phyloP scores from a whole-genome alignment of 2,797 vertebrate genomes.

The Choloepus didactylus region DNA sequence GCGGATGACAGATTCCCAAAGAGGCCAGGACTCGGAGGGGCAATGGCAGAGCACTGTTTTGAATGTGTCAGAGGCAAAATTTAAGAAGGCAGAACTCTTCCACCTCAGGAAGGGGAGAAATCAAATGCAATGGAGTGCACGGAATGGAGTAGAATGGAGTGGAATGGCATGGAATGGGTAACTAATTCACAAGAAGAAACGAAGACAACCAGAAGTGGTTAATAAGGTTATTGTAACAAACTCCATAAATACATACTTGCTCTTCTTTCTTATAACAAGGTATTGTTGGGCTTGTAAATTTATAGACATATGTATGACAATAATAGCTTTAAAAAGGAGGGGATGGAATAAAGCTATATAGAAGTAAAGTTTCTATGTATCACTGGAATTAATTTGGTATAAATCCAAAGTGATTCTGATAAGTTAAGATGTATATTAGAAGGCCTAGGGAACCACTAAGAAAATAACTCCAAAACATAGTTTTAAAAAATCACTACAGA shows the following conservation, averaged over 20 bases:
- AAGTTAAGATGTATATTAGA: not conserved
- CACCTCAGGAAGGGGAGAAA: not conserved
- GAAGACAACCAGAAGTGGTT: not conserved
- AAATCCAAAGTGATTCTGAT: not conserved
- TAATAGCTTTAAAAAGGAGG: not conserved
- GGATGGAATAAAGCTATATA: not conserved
- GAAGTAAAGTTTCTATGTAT: not conserved
- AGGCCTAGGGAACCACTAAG: not conserved
- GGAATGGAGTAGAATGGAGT: not conserved
- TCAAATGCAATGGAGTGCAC: not conserved
- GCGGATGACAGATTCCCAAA: not conserved
- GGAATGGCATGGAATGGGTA: not conserved
- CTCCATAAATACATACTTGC: not conserved
- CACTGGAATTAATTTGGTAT: not conserved
- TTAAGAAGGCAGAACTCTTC: conserved; percentile 7
- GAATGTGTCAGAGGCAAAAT: not conserved
- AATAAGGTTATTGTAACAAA: conserved; percentile 5
- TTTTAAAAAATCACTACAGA: not conserved
- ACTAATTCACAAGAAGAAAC: not conserved
- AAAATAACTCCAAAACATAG: not conserved
- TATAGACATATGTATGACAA: not conserved
- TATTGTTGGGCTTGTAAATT: not conserved
- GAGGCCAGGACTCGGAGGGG: not conserved
- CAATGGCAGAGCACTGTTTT: not conserved
- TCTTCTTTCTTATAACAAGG: not conserved